A percentile compares a stretch with the other conserved stretches of the same genome.
These are phyloP conservation scores for Eupithecia subumbrata DNA, from an alignment of 2,888 invertebrate genomes.

Conservation along the genomic window DNA sequence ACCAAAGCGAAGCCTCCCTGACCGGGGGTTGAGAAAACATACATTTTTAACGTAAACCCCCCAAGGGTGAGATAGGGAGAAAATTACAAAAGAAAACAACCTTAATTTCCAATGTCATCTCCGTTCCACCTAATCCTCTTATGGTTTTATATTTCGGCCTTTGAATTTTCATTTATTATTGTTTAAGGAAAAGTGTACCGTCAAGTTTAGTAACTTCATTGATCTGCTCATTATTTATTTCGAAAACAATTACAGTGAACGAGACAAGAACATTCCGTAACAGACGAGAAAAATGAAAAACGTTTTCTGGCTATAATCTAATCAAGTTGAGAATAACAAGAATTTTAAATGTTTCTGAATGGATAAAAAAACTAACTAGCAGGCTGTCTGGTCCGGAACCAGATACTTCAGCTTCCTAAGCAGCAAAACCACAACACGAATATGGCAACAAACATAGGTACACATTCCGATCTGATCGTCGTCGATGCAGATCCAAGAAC, in stretches of 20 bases:
- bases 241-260: conserved; percentile 28
- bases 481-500: conserved; percentile 79
- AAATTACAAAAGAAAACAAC: conserved; percentile 84
- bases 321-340: not conserved
- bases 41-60: conserved; percentile 79
- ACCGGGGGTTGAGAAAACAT: conserved; percentile 69
- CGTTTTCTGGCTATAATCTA: not conserved
- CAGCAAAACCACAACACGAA: conserved; percentile 32
- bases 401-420: conserved; percentile 26
- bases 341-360: not conserved
- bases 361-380: not conserved
- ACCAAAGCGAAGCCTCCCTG: conserved; percentile 64
- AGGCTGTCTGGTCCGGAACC: not conserved
- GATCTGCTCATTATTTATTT: conserved; percentile 59
- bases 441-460: conserved; percentile 54
- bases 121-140: conserved; percentile 83
- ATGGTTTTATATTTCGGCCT: conserved; percentile 83
- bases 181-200: conserved; percentile 75
- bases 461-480: conserved; percentile 67
- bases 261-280: not conserved
- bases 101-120: conserved; percentile 85
- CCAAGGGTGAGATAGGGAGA: conserved; percentile 75
- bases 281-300: not conserved
- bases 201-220: conserved; percentile 63
- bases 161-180: conserved; percentile 84